phyloP scores from a whole-genome alignment of 2,888 invertebrate genomes.

The Plagiodera versicolora region DNA sequence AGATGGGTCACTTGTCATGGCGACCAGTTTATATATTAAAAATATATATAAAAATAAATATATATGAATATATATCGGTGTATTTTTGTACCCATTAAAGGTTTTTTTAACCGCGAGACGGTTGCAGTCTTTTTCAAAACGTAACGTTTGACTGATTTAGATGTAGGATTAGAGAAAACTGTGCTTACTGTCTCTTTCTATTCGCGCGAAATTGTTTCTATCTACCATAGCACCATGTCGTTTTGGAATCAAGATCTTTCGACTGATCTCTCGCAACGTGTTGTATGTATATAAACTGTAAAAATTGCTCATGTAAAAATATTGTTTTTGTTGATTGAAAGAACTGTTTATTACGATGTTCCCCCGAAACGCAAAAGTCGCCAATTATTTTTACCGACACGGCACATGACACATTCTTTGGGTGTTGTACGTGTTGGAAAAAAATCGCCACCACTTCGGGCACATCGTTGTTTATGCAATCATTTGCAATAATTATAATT shows the following conservation, averaged over 20 bases:
- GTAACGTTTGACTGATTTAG: constrained; percentile 53
- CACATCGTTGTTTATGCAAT: constrained; percentile 36
- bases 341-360: constrained; percentile 45
- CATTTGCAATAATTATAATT: constrained; percentile 43
- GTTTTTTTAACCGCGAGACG: constrained; percentile 48
- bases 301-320: constrained; percentile 56
- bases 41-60: too few relatives aligned
- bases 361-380: not conserved
- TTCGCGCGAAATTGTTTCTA: constrained; percentile 41
- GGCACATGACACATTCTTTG: not conserved
- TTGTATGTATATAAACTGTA: constrained; percentile 55
- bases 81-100: constrained; percentile 56
- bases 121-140: constrained; percentile 45
- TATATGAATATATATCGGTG: constrained; percentile 51
- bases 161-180: constrained; percentile 47
- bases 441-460: constrained; percentile 5
- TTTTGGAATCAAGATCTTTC: constrained; percentile 31
- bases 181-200: constrained; percentile 41
- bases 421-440: not conserved
- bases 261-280: constrained; percentile 37
- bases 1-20: constrained; percentile 3
- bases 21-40: constrained; percentile 18
- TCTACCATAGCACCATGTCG: constrained; percentile 35
- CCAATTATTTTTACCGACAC: not conserved
- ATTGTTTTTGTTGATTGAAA: constrained; percentile 54